phyloP scores from a whole-genome alignment of 2,797 vertebrate species.

The Onychomys torridus region DNA sequence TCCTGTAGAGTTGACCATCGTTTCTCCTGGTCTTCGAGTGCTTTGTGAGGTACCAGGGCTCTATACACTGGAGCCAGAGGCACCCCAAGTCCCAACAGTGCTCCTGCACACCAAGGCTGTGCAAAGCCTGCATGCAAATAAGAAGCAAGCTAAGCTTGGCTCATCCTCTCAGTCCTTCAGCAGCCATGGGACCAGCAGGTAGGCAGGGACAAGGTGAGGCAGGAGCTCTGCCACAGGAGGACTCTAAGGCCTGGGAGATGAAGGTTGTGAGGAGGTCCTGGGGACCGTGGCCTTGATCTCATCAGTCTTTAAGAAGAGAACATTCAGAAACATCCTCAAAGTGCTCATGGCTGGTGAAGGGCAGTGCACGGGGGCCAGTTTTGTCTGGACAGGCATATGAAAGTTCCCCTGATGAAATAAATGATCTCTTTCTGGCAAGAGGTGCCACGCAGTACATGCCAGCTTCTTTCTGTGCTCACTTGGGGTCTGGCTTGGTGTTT shows the following conservation, averaged over 20 bases:
- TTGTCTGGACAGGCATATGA: too few species aligned
- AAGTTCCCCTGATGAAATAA: accelerated
- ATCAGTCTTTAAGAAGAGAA: conserved; percentile 82
- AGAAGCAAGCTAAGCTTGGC: background rate
- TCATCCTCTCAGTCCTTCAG: conserved; percentile 29
- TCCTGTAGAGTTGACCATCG: conserved; percentile 51
- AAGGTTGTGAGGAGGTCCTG: conserved; percentile 76
- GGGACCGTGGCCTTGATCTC: conserved; percentile 75
- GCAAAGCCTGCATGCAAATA: background rate
- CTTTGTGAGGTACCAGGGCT: conserved; percentile 53
- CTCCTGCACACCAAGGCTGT: conserved; percentile 17
- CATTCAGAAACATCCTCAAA: conserved; percentile 69
- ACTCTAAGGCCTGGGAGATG: conserved; percentile 64
- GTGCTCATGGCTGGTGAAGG: conserved; percentile 55
- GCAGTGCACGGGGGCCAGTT: background rate
- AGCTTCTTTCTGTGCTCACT: background rate
- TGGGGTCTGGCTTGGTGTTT: background rate
- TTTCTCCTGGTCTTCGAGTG: conserved; percentile 70
- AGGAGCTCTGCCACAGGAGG: conserved; percentile 71
- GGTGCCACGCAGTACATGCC: accelerated
- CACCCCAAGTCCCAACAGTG: background rate
- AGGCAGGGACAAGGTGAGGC: conserved; percentile 71
- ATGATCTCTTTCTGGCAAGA: background rate
- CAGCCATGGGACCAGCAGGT: conserved; percentile 54
- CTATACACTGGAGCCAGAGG: background rate